Evolutionary conservation across 2,888 invertebrate species (phyloP).

Genomic region (Sphaerophoria taeniata): DNA sequence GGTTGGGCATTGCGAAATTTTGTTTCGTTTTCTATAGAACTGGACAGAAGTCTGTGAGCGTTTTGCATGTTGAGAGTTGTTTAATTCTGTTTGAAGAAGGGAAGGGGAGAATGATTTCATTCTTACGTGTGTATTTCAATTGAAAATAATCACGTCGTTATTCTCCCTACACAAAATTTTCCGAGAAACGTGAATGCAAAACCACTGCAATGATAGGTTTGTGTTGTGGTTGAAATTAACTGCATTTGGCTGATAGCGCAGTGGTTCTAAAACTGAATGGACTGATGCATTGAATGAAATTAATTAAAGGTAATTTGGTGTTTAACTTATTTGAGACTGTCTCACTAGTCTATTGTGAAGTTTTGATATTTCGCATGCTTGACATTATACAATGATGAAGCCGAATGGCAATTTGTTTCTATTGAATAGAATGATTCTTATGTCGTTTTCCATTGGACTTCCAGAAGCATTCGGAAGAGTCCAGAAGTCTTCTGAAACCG

Average conservation of each 20-base stretch:
- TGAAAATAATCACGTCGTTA: not conserved
- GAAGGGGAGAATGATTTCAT: not conserved
- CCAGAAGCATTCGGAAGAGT: too few species aligned
- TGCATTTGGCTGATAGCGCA: not conserved
- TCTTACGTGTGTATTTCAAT: not conserved
- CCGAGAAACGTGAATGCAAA: not conserved
- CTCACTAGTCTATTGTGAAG: not conserved
- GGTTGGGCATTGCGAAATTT: not conserved
- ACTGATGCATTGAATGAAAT: not conserved
- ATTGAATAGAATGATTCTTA: too few species aligned
- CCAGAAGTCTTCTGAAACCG: too few species aligned
- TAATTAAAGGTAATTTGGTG: not conserved
- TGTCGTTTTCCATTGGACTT: too few species aligned
- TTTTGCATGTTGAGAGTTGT: not conserved
- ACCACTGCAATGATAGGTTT: not conserved
- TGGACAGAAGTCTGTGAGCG: not conserved
- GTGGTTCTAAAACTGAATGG: not conserved
- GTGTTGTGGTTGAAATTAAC: not conserved
- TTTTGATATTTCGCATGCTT: too few species aligned
- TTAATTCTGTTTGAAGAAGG: not conserved
- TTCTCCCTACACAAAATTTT: not conserved
- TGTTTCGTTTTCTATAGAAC: not conserved
- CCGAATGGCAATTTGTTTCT: too few species aligned
- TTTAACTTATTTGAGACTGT: not conserved
- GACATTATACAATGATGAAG: too few species aligned